phyloP scores from a whole-genome alignment of 2,113 vertebrate species.

The Oncorhynchus clarkii region DNA sequence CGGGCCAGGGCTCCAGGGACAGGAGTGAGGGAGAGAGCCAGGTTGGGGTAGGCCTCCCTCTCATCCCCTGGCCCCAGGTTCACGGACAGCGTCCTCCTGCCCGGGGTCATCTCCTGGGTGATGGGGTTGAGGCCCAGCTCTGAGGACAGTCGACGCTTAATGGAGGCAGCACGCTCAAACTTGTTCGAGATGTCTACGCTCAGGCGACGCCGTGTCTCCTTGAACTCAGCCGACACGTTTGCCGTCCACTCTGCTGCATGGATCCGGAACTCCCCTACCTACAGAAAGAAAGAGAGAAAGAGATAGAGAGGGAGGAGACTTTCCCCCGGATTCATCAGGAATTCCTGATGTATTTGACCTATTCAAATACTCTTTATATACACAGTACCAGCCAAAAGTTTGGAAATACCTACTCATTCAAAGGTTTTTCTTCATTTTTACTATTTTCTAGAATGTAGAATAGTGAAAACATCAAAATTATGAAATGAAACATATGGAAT shows the following conservation, averaged over 20 bases:
- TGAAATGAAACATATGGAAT: too few species aligned
- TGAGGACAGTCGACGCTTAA: conserved; percentile 94
- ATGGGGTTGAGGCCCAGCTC: conserved; percentile 82
- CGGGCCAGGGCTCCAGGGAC: conserved; percentile 62
- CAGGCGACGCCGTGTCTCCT: conserved; percentile 91
- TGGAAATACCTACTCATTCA: too few species aligned
- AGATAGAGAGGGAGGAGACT: neutral
- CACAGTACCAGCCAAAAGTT: too few species aligned
- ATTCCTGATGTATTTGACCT: neutral
- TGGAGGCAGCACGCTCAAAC: conserved; percentile 94
- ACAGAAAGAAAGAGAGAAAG: conserved; percentile 9
- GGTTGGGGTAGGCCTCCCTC: conserved; percentile 74
- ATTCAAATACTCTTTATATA: too few species aligned
- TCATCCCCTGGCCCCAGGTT: conserved; percentile 75
- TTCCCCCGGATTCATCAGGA: neutral
- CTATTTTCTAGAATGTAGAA: too few species aligned
- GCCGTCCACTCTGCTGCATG: conserved; percentile 98
- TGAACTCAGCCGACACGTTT: conserved; percentile 96
- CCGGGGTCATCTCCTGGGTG: conserved; percentile 89
- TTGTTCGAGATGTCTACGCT: conserved; percentile 98
- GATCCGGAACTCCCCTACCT: conserved; percentile 96
- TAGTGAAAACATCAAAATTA: too few species aligned
- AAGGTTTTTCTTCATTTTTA: too few species aligned
- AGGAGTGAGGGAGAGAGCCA: conserved; percentile 75
- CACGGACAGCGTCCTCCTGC: conserved; percentile 90